These are phyloP conservation scores for Zhuqinia jingwanae DNA, from an alignment of 2,888 invertebrate species.

Conservation along the genomic window DNA sequence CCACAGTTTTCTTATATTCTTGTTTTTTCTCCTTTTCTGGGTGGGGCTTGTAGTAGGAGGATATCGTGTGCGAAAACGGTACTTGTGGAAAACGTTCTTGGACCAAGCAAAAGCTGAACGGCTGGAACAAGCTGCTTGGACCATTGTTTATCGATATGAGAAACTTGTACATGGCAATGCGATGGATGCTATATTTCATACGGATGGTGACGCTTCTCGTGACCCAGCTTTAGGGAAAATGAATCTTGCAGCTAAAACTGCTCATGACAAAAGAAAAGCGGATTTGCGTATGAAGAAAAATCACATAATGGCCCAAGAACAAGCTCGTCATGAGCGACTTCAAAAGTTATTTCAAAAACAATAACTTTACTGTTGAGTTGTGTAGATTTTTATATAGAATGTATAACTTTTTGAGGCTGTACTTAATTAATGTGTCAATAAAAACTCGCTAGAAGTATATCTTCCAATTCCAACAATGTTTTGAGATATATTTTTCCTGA, in stretches of 20 bases:
- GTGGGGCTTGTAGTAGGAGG: slow-evolving; percentile 64
- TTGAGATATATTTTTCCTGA: too few species aligned
- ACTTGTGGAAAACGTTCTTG: slow-evolving; percentile 46
- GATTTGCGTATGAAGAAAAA: slow-evolving; percentile 61
- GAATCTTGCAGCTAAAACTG: slow-evolving; percentile 28
- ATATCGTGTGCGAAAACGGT: slow-evolving; percentile 63
- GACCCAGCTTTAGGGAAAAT: not conserved
- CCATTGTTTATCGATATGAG: slow-evolving; percentile 70
- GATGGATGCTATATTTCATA: slow-evolving; percentile 1
- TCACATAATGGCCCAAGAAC: slow-evolving; percentile 34
- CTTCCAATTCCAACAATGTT: too few species aligned
- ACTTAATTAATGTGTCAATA: too few species aligned
- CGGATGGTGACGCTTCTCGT: not conserved
- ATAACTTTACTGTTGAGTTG: not conserved
- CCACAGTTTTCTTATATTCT: slow-evolving; percentile 41
- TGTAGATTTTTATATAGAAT: too few species aligned
- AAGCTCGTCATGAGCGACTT: slow-evolving; percentile 54
- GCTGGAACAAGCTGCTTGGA: slow-evolving; percentile 74
- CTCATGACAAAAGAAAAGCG: slow-evolving; percentile 47
- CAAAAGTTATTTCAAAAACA: slow-evolving; percentile 65
- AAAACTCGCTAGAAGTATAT: too few species aligned
- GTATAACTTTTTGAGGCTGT: too few species aligned
- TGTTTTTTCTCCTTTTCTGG: slow-evolving; percentile 48
- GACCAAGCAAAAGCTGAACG: slow-evolving; percentile 62
- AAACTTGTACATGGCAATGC: slow-evolving; percentile 71